Evolutionary conservation across 92 coral and sea anemone genomes (phyloP).

Genomic region (Hydrozoanthus gracilis): DNA sequence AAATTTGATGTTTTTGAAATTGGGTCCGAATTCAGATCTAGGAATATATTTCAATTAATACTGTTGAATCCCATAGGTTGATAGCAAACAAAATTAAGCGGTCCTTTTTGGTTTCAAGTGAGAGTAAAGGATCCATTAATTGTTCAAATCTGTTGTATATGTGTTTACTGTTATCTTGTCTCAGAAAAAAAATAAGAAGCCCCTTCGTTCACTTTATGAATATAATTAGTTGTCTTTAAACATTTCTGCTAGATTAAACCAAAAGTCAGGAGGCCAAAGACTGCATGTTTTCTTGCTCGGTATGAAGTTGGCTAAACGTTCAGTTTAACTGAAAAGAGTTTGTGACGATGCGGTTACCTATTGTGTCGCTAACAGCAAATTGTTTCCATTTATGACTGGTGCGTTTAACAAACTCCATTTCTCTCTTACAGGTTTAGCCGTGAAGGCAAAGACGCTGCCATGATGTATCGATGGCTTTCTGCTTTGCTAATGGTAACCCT

Average conservation of each 20-base stretch:
- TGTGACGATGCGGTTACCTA: too few species aligned
- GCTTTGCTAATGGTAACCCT: not conserved
- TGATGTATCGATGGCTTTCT: not conserved
- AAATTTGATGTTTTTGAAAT: not conserved
- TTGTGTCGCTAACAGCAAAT: too few species aligned
- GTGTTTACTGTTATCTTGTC: conserved; percentile 7
- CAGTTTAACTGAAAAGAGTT: too few species aligned
- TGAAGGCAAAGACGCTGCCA: not conserved
- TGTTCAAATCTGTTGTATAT: not conserved
- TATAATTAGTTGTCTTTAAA: not conserved
- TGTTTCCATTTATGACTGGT: too few species aligned
- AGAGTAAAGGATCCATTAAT: not conserved
- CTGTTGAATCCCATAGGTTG: not conserved
- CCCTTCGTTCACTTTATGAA: not conserved
- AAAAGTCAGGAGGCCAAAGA: not conserved
- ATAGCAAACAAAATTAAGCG: not conserved
- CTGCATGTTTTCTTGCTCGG: not conserved
- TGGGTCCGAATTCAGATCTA: not conserved
- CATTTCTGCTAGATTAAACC: not conserved
- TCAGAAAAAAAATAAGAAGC: not conserved
- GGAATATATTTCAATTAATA: not conserved
- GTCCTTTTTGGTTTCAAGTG: not conserved
- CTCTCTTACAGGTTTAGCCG: not conserved
- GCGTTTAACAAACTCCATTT: too few species aligned
- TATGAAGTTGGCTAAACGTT: not conserved